Evolutionary conservation across 2,888 invertebrate species (phyloP), one percentile per base, ranked within the genome.

Genomic region (Callimorpha dominula): DNA sequence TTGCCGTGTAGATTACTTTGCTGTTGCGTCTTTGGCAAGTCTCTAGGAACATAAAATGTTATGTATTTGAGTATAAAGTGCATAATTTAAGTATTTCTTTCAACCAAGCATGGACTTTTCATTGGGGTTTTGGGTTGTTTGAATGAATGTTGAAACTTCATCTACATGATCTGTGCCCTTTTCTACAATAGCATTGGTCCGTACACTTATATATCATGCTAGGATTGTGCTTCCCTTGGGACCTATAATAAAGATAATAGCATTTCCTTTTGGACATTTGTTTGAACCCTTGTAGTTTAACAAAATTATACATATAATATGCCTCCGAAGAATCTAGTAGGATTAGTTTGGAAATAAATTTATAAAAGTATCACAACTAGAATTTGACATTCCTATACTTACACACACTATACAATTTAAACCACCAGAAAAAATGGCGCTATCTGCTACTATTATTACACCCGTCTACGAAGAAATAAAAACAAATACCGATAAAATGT

Each of bases 251-350:
- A 65, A 43, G 64, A 42, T 46, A 64, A 64, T 46, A n/a, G 43
- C 43, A 17, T 11, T 14, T 9, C 65, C 46, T 11, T 65, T 65
- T n/a, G 20, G n/a, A 42, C 65, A 46, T 46, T 65, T 65, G n/a
- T 65, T 65, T 65, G 46, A 65, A 46, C 20, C 46, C 46, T 9
- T 67, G 40, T 17, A 52, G 9, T 67, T 67, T 49, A 54, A 52
- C 12, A 54, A n/a, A 11, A 67, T 40, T 43, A 40, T 14, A 40
- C 8, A 11, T 20, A 11, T 20, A 4, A n/a, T 54, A 54, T 54
- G 20, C 1, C 11, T 20, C 11, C 20, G 20, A 57, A 57, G n/a
- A 57, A 57, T 20, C 12, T 4, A 57, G 5, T 12, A 5, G 4
- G 20, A 12, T 20, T 20, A n/a, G n/a, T 11, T 57, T 57, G 20